These are phyloP conservation scores for Anhinga anhinga DNA, from an alignment of 2,113 vertebrate genomes.

Conservation along the genomic window DNA sequence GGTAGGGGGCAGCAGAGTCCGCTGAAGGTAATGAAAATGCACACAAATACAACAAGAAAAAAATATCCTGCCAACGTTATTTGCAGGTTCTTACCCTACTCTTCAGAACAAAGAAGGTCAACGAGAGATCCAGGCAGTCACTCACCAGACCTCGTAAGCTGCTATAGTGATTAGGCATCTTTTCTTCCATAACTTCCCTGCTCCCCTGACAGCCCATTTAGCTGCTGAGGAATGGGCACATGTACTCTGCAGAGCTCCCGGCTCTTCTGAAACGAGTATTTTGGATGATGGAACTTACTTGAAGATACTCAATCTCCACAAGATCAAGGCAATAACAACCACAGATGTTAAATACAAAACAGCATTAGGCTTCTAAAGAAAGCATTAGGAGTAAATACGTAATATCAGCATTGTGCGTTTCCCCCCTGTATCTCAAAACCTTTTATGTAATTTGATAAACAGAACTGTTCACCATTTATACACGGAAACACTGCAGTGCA, in stretches of 20 bases:
- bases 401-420: background rate
- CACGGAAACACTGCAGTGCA: background rate
- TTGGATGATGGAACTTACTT: background rate
- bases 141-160: background rate
- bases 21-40: background rate
- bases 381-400: background rate
- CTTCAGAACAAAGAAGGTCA: background rate
- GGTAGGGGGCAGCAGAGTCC: constrained; percentile 53
- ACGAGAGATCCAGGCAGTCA: background rate
- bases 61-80: background rate
- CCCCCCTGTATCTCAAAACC: background rate
- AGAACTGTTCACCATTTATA: background rate
- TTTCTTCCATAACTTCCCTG: background rate
- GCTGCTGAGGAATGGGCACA: background rate
- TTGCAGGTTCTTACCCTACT: background rate
- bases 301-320: rapidly evolving
- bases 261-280: background rate
- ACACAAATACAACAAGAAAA: background rate
- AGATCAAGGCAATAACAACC: background rate
- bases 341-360: background rate
- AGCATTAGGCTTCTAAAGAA: background rate
- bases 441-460: background rate
- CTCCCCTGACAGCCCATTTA: background rate
- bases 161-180: background rate
- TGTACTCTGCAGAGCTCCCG: background rate